A percentile compares a stretch with the other conserved stretches of the same genome.
Conservation (phyloP, 2,888 invertebrate species). For the Lymantria dispar region DNA sequence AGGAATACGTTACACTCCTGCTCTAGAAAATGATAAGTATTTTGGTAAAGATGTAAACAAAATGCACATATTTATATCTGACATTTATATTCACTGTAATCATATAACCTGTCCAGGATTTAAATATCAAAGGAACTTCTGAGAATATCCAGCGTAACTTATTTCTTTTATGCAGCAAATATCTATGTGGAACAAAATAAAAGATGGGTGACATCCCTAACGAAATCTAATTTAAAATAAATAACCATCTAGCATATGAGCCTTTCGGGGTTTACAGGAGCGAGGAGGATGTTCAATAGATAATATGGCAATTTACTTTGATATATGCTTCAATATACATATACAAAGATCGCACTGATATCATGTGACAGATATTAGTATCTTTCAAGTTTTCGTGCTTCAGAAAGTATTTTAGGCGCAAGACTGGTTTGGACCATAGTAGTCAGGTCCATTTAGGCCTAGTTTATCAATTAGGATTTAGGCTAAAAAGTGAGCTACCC, state of each 20-base stretch:
- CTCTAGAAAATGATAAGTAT: too few relatives aligned
- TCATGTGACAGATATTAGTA: too few relatives aligned
- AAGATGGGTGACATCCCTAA: constrained; percentile 41
- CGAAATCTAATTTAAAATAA: constrained; percentile 58
- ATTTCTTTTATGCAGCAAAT: neutral
- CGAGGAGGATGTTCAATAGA: neutral
- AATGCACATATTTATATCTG: neutral
- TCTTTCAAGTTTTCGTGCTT: too few relatives aligned
- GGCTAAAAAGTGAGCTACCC: too few relatives aligned
- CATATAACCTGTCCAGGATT: constrained; percentile 29
- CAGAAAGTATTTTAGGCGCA: too few relatives aligned
- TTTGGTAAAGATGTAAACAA: neutral
- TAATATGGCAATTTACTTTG: neutral
- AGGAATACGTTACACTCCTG: too few relatives aligned
- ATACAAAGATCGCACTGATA: too few relatives aligned
- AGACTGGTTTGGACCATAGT: too few relatives aligned
- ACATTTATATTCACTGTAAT: constrained; percentile 17
- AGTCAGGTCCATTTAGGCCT: too few relatives aligned
- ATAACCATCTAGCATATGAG: constrained; percentile 7
- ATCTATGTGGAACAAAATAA: constrained; percentile 20
- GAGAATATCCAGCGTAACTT: constrained; percentile 31
- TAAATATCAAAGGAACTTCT: constrained; percentile 51
- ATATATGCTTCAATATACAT: neutral
- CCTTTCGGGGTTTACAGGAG: neutral
- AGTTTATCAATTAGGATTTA: too few relatives aligned